These are phyloP conservation scores for Drosophila funebris DNA, from an alignment of 1,140 invertebrate genomes.

Conservation along the genomic window DNA sequence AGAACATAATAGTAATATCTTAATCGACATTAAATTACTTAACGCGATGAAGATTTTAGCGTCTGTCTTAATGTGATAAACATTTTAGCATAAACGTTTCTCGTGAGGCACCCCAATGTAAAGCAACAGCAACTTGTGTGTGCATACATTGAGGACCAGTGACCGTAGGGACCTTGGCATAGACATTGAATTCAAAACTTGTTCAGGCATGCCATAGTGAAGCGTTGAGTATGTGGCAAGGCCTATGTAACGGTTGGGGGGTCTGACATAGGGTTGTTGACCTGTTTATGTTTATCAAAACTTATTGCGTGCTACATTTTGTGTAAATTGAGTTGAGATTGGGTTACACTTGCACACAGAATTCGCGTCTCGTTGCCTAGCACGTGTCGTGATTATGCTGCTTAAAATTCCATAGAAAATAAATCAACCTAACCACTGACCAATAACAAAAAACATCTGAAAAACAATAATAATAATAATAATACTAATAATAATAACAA, in stretches of 20 bases:
- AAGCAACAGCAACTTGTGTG: slow-evolving; percentile 38
- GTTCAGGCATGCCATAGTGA: not conserved
- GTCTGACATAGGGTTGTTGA: slow-evolving; percentile 52
- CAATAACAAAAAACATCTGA: slow-evolving; percentile 35
- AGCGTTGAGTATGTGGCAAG: not conserved
- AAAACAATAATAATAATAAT: not conserved
- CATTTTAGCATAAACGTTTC: not conserved
- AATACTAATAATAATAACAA: not conserved
- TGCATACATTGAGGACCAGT: slow-evolving; percentile 31
- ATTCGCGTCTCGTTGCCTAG: slow-evolving; percentile 19
- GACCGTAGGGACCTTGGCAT: slow-evolving; percentile 54
- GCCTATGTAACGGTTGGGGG: not conserved
- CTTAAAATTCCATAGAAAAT: slow-evolving; percentile 69
- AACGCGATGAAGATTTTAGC: too few species aligned
- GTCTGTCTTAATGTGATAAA: not conserved
- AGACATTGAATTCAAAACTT: slow-evolving; percentile 60
- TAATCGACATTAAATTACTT: too few species aligned
- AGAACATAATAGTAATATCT: too few species aligned
- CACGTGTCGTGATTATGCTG: slow-evolving; percentile 64
- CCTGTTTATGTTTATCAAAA: slow-evolving; percentile 61
- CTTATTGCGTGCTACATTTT: slow-evolving; percentile 61
- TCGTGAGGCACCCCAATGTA: slow-evolving; percentile 32
- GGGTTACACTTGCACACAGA: slow-evolving; percentile 30
- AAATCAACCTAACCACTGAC: slow-evolving; percentile 68
- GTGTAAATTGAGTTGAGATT: slow-evolving; percentile 48